phyloP scores from a whole-genome alignment of 1,140 invertebrate species.

The Drosophila athabasca region DNA sequence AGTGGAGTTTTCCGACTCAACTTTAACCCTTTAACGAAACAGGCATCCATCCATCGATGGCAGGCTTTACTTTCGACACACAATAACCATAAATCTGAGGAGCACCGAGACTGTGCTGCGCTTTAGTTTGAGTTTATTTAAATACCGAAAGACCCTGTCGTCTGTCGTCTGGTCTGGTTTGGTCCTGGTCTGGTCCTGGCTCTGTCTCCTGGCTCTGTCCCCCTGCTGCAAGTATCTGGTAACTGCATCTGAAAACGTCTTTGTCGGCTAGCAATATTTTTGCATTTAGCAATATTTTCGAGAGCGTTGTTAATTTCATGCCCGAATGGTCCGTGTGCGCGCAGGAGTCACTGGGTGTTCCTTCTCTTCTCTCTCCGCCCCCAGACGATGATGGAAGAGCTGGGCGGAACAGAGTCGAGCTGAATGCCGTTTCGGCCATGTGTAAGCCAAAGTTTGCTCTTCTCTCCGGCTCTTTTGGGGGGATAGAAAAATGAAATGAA shows the following conservation, averaged over 20 bases:
- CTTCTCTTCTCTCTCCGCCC: constrained; percentile 16
- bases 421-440: constrained; percentile 1
- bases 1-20: too few species aligned
- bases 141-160: constrained; percentile 56
- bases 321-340: constrained; percentile 60
- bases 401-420: neutral
- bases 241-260: constrained; percentile 31
- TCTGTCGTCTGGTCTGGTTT: constrained; percentile 31
- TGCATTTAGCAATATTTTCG: constrained; percentile 76
- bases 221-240: constrained; percentile 11
- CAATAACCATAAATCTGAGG: constrained; percentile 62
- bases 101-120: constrained; percentile 4
- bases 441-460: constrained; percentile 11
- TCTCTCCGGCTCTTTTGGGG: neutral
- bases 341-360: constrained; percentile 30
- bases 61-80: constrained; percentile 20
- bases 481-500: constrained; percentile 48
- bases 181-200: neutral
- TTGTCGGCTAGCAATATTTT: constrained; percentile 61
- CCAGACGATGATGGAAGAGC: neutral
- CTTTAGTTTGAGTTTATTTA: constrained; percentile 55
- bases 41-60: constrained; percentile 34
- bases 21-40: neutral
- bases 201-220: neutral
- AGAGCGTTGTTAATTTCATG: constrained; percentile 77